These are phyloP conservation scores for Danio tinwini DNA, from an alignment of 2,797 vertebrate species.

Conservation along the genomic window DNA sequence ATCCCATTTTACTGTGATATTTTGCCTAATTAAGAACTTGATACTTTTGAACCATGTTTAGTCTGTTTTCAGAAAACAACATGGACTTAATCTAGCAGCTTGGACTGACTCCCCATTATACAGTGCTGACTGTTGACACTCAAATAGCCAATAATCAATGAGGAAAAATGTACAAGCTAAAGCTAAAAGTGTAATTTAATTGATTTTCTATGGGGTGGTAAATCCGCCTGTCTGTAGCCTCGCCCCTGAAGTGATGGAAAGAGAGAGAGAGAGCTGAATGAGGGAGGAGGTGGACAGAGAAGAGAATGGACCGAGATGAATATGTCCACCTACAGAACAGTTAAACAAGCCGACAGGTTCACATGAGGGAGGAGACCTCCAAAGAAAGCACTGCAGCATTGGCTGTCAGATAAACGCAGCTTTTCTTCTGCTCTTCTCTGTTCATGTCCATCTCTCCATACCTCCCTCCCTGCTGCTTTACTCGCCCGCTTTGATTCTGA, in stretches of 20 bases:
- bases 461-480: constrained; percentile 36
- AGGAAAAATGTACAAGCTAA: constrained; percentile 21
- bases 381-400: constrained; percentile 54
- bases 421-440: constrained; percentile 39
- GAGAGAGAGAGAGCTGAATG: constrained; percentile 6
- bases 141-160: constrained; percentile 14
- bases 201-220: constrained; percentile 21
- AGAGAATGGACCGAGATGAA: constrained; percentile 55
- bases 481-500: constrained; percentile 59
- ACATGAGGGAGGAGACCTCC: constrained; percentile 58
- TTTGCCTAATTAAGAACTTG: background rate
- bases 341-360: constrained; percentile 53
- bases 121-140: background rate
- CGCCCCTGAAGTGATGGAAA: background rate
- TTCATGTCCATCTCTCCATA: constrained; percentile 29
- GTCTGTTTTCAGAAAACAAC: background rate
- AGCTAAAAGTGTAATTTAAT: constrained; percentile 17
- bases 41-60: background rate
- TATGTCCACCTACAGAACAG: constrained; percentile 51
- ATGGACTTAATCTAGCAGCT: background rate
- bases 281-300: constrained; percentile 16
- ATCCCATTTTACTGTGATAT: background rate
- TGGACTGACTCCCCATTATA: background rate
- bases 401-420: constrained; percentile 46
- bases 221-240: background rate